A percentile compares a stretch with the other conserved stretches of the same genome.
These are phyloP conservation scores for Trichonephila inaurata DNA, from an alignment of 1,140 invertebrate species.

Conservation along the genomic window DNA sequence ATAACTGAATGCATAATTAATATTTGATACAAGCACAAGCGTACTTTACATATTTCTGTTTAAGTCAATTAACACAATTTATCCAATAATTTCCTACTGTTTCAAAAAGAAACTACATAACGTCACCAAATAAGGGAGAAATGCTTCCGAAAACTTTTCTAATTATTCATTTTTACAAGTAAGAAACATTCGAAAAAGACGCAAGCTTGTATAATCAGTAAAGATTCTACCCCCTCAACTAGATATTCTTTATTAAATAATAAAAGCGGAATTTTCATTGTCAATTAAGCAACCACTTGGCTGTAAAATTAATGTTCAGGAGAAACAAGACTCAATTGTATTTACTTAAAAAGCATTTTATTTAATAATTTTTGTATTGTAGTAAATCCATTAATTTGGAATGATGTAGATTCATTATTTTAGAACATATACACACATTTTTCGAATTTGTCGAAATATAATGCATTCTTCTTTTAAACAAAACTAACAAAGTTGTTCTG, in stretches of 20 bases:
- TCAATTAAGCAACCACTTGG: background rate
- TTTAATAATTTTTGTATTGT: too few relatives aligned
- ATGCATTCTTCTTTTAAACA: too few relatives aligned
- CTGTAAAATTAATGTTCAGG: background rate
- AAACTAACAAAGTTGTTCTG: too few relatives aligned
- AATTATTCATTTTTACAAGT: background rate
- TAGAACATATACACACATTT: too few relatives aligned
- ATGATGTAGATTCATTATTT: too few relatives aligned
- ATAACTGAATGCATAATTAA: background rate
- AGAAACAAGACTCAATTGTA: background rate
- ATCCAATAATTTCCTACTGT: background rate
- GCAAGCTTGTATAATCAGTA: background rate
- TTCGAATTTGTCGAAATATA: too few relatives aligned
- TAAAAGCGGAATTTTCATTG: background rate
- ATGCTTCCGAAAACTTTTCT: background rate
- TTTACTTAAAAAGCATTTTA: too few relatives aligned
- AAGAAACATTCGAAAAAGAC: slow-evolving; percentile 12
- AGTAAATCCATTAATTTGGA: too few relatives aligned
- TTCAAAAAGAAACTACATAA: background rate
- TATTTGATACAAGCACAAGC: background rate
- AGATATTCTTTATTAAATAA: slow-evolving; percentile 1
- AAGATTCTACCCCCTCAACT: background rate
- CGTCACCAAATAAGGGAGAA: background rate
- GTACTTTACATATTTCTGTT: background rate
- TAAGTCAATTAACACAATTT: background rate